Base-by-base conservation (phyloP, 2,113 vertebrate genomes). In the Myodes glareolus region DNA sequence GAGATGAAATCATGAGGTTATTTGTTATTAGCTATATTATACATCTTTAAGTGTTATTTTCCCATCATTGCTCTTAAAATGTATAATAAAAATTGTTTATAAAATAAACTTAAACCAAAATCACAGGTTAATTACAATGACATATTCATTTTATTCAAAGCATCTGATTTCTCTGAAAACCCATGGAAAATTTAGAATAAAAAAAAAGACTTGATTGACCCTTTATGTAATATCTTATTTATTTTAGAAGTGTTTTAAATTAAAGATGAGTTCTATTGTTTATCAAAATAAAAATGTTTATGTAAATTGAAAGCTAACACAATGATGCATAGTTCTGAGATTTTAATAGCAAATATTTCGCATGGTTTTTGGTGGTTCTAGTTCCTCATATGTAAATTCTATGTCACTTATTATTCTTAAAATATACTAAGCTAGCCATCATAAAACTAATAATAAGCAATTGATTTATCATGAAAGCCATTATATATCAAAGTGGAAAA, bases 361-460 rank as follows among this genome's bases (percentile, higher is more conserved):
- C 25, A 73, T 89, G 8, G 25, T 65, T 16, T 47, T 52, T 80
- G 23, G 52, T 29, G 12, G n/a, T 94, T 67, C 70, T 92, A 47
- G 39, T 36, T 92, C 39, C 16, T 73, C 25, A 80, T 45, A 85
- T n/a, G 47, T 92, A 88, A 94, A 45, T 88, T 94, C n/a, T 72
- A 29, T 75, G 23, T 58, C 1, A 87, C 33, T 81, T 81, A 23
- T 68, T 14, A 68, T 36, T 58, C 36, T 68, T 68, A 45, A 67
- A 72, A 55, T 23, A 87, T 25, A 92, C 58, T 77, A 81, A 73
- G 31, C 72, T 7, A 76, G 39, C 47, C 78, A 68, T 73, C 14
- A 91, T 63, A 93, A 94, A 86, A 86, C 73, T 76, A 94, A 91
- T 76, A 94, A 91, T 42, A 50, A 47, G 63, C 14, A 91, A 68